Base-by-base conservation (phyloP, 2,888 invertebrate genomes). In the Megastigmus dorsalis region DNA sequence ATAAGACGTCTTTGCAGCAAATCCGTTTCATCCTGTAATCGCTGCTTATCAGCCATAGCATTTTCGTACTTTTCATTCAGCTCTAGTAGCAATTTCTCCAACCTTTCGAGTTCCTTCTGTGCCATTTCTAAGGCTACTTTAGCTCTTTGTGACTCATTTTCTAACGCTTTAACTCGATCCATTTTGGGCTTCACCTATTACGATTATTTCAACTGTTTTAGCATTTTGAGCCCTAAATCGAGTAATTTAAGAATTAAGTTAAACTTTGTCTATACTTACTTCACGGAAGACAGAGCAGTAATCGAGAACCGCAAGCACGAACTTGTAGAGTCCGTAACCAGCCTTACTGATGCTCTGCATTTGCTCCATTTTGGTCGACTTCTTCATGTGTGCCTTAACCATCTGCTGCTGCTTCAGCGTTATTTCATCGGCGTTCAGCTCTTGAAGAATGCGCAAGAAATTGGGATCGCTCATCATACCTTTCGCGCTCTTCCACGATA, bases 391-490 rank as follows among this genome's bases (percentile, higher is more conserved):
- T 0, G 92, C 89, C 76, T 92, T 93, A 7, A 94, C 93, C 0
- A 91, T 90, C 79, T 92, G 92, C 13, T 93, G 92, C 85, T 95
- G 95, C 10, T 90, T 90, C 78, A 91, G 90, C 0, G 95, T 94
- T 75, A 95, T 92, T 3, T 91, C 90, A 82, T 95, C 93, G 81
- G 93, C 95, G 85, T 97, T 95, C 93, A 97, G 93, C 86, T 96
- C 95, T 88, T 94, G 94, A 38, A 97, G 89, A 65, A 91, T 91
- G 63, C 91, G 90, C 41, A 97, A 87, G 88, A 97, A 97, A 86
- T 92, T 94, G 0, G 95, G 93, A 84, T 97, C 97, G 0, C 95
- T 93, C 97, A 97, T 96, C 94, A 97, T 95, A 1, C 92, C 95
- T 87, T 94, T 97, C 0, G 97, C 96, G 1, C 94, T 92, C 86